A percentile compares a stretch with the other conserved stretches of the same genome.
phyloP scores from a whole-genome alignment of 1,140 invertebrate species.

The Conopomorpha cramerella region DNA sequence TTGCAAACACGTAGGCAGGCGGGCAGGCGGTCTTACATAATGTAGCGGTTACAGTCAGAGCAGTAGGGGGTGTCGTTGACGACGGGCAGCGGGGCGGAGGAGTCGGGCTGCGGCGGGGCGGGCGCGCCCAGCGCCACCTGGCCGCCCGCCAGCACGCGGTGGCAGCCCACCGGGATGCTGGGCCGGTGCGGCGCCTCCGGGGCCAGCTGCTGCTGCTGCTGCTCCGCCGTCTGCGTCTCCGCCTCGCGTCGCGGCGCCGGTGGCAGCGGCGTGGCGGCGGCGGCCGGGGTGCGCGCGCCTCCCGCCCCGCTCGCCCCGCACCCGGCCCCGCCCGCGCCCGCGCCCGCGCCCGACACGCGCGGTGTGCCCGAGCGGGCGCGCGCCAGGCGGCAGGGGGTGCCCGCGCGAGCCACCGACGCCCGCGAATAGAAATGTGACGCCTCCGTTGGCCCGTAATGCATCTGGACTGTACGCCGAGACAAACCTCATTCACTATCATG shows the following conservation, averaged over 20 bases:
- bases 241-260: slow-evolving; percentile 12
- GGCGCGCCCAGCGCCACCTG: slow-evolving; percentile 35
- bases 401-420: slow-evolving; percentile 46
- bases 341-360: slow-evolving; percentile 15
- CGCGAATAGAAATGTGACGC: slow-evolving; percentile 48
- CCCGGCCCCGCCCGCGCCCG: slow-evolving; percentile 14
- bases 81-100: slow-evolving; percentile 26
- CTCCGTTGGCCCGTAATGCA: slow-evolving; percentile 42
- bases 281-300: too few relatives aligned
- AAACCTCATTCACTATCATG: too few relatives aligned
- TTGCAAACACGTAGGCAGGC: slow-evolving; percentile 56
- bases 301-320: too few relatives aligned
- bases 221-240: slow-evolving; percentile 22
- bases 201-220: slow-evolving; percentile 19
- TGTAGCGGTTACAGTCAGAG: slow-evolving; percentile 73
- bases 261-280: slow-evolving; percentile 8
- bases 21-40: slow-evolving; percentile 69
- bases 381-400: slow-evolving; percentile 27
- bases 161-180: slow-evolving; percentile 51
- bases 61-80: slow-evolving; percentile 66
- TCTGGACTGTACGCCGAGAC: too few relatives aligned
- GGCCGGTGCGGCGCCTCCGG: slow-evolving; percentile 43
- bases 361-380: slow-evolving; percentile 17
- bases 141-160: slow-evolving; percentile 38
- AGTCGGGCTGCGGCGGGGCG: slow-evolving; percentile 20